A percentile compares a stretch with the other conserved stretches of the same genome.
Conservation (phyloP, 2,113 vertebrate species). For the Tauraco erythrolophus region DNA sequence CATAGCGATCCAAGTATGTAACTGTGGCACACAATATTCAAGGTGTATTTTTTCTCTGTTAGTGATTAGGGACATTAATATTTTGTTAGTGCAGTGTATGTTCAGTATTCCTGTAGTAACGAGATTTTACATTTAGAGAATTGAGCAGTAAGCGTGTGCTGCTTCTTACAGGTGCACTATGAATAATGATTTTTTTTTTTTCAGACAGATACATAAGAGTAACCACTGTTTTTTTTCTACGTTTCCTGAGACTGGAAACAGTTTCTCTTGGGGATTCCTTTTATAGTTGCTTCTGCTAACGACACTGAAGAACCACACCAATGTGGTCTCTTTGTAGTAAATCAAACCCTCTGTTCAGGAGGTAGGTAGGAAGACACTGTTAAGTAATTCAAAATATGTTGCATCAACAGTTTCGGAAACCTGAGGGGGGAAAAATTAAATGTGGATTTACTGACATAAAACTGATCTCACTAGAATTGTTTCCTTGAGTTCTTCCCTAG, state of each 20-base stretch:
- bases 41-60: background rate
- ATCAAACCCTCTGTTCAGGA: conserved; percentile 74
- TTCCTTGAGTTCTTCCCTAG: background rate
- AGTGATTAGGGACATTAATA: conserved; percentile 41
- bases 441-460: background rate
- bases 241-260: conserved; percentile 80
- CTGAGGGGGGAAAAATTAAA: background rate
- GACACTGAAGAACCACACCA: conserved; percentile 70
- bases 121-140: conserved; percentile 48
- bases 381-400: conserved; percentile 60
- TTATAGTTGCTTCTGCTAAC: conserved; percentile 79
- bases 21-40: background rate
- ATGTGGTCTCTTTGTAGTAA: conserved; percentile 75
- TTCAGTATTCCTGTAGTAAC: conserved; percentile 20
- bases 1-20: background rate
- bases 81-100: background rate
- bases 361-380: conserved; percentile 30
- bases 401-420: background rate
- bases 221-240: conserved; percentile 62
- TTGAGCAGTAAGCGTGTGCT: background rate
- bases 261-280: conserved; percentile 78
- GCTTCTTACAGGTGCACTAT: conserved; percentile 65
- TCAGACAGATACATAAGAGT: conserved; percentile 59
- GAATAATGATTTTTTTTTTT: conserved; percentile 50
- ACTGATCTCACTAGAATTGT: background rate